Percentiles rank a stretch among this genome's conserved stretches.
Conservation (phyloP, 2,113 vertebrate species). For the Platanista minor region DNA sequence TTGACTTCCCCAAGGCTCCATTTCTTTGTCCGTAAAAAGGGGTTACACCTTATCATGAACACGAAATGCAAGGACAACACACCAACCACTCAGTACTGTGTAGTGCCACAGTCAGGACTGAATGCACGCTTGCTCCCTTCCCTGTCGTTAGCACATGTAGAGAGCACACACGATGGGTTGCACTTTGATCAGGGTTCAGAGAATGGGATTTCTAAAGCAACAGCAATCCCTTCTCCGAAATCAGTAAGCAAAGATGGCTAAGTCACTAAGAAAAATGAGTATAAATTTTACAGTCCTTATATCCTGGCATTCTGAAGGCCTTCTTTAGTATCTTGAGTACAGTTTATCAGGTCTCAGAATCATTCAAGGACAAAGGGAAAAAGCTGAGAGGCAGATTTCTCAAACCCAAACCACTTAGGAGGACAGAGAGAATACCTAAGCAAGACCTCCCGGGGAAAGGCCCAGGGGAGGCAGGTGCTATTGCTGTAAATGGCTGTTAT, state of each 20-base stretch:
- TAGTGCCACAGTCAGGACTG: not conserved
- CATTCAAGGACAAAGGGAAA: not conserved
- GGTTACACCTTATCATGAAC: not conserved
- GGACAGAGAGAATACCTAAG: not conserved
- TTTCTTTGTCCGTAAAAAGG: not conserved
- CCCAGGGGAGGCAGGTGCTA: not conserved
- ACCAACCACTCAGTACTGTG: too few relatives aligned
- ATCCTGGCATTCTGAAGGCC: not conserved
- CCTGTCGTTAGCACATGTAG: fast-evolving
- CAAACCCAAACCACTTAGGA: not conserved
- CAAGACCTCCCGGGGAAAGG: not conserved
- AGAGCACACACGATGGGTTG: not conserved
- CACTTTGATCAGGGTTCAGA: not conserved
- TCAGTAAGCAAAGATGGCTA: not conserved
- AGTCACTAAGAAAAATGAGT: not conserved
- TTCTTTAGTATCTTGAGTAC: not conserved
- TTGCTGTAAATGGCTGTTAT: slow-evolving; percentile 26
- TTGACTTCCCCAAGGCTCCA: not conserved
- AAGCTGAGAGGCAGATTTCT: not conserved
- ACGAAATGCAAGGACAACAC: not conserved
- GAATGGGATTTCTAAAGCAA: not conserved
- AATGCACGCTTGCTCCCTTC: too few relatives aligned
- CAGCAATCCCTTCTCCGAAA: not conserved
- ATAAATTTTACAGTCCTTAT: not conserved
- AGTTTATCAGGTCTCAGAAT: not conserved